phyloP scores from a whole-genome alignment of 1,140 invertebrate species.

The Anoplophora glabripennis region DNA sequence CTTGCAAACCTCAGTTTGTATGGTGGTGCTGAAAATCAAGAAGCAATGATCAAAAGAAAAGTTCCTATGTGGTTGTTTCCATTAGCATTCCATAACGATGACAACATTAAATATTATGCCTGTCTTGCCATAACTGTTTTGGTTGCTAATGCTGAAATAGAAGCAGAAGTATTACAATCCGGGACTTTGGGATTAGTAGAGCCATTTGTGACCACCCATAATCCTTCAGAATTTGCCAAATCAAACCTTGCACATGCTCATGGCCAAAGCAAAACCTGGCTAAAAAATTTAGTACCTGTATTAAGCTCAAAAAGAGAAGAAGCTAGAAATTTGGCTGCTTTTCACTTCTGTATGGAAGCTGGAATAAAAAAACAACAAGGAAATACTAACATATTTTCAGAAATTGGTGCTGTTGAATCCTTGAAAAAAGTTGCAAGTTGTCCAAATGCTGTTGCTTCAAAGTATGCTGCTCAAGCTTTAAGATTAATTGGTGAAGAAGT shows the following conservation, averaged over 20 bases:
- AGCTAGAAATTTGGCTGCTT: slow-evolving; percentile 93
- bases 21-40: slow-evolving; percentile 94
- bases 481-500: slow-evolving; percentile 94
- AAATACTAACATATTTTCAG: slow-evolving; percentile 89
- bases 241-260: slow-evolving; percentile 90
- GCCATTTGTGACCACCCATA: slow-evolving; percentile 91
- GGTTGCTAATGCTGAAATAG: slow-evolving; percentile 97
- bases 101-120: slow-evolving; percentile 97
- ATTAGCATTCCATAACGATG: slow-evolving; percentile 93
- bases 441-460: slow-evolving; percentile 95
- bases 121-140: slow-evolving; percentile 95
- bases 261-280: slow-evolving; percentile 95
- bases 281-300: slow-evolving; percentile 91
- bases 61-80: slow-evolving; percentile 98
- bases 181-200: slow-evolving; percentile 94
- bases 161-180: slow-evolving; percentile 91
- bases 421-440: slow-evolving; percentile 96
- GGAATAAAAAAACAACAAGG: slow-evolving; percentile 96
- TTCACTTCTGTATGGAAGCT: slow-evolving; percentile 99
- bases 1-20: slow-evolving; percentile 95
- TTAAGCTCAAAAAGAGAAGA: slow-evolving; percentile 93
- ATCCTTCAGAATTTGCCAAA: slow-evolving; percentile 92
- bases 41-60: slow-evolving; percentile 94
- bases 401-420: slow-evolving; percentile 93
- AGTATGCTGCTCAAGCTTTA: slow-evolving; percentile 94